Evolutionary conservation across 2,888 invertebrate genomes (phyloP).

Genomic region (Carcina quercana): DNA sequence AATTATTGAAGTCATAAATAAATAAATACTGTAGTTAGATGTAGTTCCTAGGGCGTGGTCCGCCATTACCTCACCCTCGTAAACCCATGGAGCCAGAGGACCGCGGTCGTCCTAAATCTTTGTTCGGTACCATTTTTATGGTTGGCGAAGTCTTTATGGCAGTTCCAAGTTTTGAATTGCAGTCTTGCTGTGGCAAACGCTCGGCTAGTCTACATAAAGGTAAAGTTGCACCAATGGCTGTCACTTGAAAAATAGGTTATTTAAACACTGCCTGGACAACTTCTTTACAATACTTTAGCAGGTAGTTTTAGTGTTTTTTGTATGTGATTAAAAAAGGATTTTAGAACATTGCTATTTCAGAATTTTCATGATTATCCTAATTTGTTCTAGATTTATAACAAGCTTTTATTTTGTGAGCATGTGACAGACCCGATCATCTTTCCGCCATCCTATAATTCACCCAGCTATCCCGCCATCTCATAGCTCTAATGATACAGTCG

Average conservation of each 20-base stretch:
- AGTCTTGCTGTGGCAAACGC: too few species aligned
- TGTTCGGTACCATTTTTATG: slow-evolving; percentile 34
- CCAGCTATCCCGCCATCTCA: slow-evolving; percentile 30
- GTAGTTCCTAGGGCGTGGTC: slow-evolving; percentile 29
- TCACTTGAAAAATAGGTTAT: too few species aligned
- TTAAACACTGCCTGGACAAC: too few species aligned
- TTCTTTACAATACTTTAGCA: too few species aligned
- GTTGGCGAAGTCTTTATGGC: slow-evolving; percentile 36
- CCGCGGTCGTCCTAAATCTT: slow-evolving; percentile 34
- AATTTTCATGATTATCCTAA: slow-evolving; percentile 4
- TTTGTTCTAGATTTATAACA: slow-evolving; percentile 18
- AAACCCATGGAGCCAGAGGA: slow-evolving; percentile 29
- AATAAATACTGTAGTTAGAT: slow-evolving; percentile 14
- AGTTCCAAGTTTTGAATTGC: slow-evolving; percentile 20
- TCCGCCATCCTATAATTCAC: slow-evolving; percentile 36
- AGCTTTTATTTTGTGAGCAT: too few species aligned
- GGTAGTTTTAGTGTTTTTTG: too few species aligned
- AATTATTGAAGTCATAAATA: too few species aligned
- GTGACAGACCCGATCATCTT: slow-evolving; percentile 16
- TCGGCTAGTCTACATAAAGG: too few species aligned
- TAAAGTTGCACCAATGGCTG: too few species aligned
- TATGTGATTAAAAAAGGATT: too few species aligned
- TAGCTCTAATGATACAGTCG: slow-evolving; percentile 46
- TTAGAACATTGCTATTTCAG: too few species aligned
- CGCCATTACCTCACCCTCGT: slow-evolving; percentile 35